Evolutionary conservation across 1,140 invertebrate genomes (phyloP), one percentile per base, ranked within the genome.

Genomic region (Nasonia longicornis): DNA sequence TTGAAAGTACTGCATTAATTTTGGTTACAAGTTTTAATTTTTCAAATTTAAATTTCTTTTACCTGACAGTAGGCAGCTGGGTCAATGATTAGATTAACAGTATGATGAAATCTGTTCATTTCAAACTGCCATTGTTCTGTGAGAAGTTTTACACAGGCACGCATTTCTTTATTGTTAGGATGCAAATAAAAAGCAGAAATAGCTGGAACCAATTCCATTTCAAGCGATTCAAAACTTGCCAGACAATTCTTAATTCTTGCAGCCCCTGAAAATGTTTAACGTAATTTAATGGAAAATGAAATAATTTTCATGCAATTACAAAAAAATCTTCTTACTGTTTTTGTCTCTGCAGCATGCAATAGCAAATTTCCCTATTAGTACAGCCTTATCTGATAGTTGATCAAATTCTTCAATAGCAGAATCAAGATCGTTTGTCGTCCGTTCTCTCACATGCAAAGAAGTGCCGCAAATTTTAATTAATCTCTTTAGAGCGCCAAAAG

Each of bases 291-390:
- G 70, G 72, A 64, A 29, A 64, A 58, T 52, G 16, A 2, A 26
- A 16, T 66, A 67, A 48, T 29, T 77, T 45, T 72, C 45, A 63
- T 71, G 79, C 31, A 63, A 67, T 82, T 63, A 70, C 77, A 73
- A 58, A 83, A 3, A 71, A 64, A 78, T 83, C 7, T 42, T 88
- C 86, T 90, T 87, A 93, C 93, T 91, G 82, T 92, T 90, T 77
- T 89, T 88, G 87, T 94, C 92, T 70, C 91, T 92, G 45, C 93
- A 94, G 86, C 93, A 94, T 26, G 93, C 92, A 66, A 94, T 91
- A n/a, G 94, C 93, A 89, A 94, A 94, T 22, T 93, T 89, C 69
- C 93, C 94, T 85, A 95, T 94, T 85, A 94, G 93, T 86, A 93
- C 87, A 10, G 93, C 88, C 82, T 93, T 92, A 84, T 95, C 94